Evolutionary conservation across 2,888 invertebrate species (phyloP).

Genomic region (Cryptus viduatorius): DNA sequence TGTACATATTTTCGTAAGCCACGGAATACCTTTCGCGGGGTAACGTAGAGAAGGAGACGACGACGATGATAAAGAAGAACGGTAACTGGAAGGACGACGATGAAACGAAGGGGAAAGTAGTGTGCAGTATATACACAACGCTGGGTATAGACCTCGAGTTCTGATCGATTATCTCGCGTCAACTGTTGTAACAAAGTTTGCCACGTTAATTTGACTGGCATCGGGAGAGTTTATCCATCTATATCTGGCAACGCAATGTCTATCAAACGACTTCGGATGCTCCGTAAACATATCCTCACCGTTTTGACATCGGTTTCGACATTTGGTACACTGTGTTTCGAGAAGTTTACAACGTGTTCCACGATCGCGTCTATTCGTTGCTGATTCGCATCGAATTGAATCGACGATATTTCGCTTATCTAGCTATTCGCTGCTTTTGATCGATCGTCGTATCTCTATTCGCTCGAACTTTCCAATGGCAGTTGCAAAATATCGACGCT

Average conservation of each 20-base stretch:
- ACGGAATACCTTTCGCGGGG: neutral
- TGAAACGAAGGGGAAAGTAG: too few relatives aligned
- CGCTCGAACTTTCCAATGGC: too few relatives aligned
- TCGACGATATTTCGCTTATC: too few relatives aligned
- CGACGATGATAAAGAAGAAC: constrained; percentile 13
- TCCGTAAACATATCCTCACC: neutral
- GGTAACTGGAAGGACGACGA: neutral
- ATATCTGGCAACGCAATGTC: neutral
- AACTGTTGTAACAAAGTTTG: constrained; percentile 64
- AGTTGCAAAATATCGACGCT: too few relatives aligned
- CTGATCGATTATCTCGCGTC: constrained; percentile 66
- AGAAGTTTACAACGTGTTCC: neutral
- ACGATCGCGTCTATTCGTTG: too few relatives aligned
- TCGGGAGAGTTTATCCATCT: neutral
- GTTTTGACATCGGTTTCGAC: neutral
- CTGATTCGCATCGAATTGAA: too few relatives aligned
- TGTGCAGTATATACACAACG: neutral
- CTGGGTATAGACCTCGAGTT: constrained; percentile 41
- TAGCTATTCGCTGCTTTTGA: too few relatives aligned
- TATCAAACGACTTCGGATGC: neutral
- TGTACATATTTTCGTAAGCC: neutral
- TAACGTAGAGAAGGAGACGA: neutral
- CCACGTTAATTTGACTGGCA: constrained; percentile 55
- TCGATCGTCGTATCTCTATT: too few relatives aligned
- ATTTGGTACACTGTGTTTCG: too few relatives aligned